phyloP scores from a whole-genome alignment of 2,888 invertebrate genomes.

The Lysandra coridon region DNA sequence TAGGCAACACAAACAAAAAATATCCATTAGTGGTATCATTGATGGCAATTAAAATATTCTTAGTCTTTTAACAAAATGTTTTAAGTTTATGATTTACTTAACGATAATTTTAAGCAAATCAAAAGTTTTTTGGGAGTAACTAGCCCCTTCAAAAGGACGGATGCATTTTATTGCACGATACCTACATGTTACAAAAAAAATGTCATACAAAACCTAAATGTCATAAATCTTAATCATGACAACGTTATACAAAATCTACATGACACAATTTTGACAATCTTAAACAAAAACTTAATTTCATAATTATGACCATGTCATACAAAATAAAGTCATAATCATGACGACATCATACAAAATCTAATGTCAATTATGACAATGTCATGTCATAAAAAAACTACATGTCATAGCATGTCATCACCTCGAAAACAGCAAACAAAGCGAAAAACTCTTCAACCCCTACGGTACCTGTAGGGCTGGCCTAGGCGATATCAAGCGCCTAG shows the following conservation, averaged over 20 bases:
- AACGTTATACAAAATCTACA: background rate
- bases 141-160: constrained; percentile 23
- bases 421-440: constrained; percentile 23
- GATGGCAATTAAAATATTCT: background rate
- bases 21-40: background rate
- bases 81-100: background rate
- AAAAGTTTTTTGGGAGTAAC: background rate
- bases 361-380: background rate
- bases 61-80: background rate
- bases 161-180: constrained; percentile 26
- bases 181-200: background rate
- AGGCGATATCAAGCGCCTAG: constrained; percentile 58
- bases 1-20: background rate
- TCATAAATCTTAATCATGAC: background rate
- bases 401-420: constrained; percentile 18
- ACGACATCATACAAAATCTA: background rate
- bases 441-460: constrained; percentile 37
- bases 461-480: constrained; percentile 49
- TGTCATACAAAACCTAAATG: background rate
- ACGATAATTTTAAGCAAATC: background rate
- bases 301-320: background rate
- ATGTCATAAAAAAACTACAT: background rate
- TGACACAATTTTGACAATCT: background rate
- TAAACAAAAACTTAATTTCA: background rate
- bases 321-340: background rate